Base-by-base conservation (phyloP, 2,797 vertebrate genomes). In the Botia almorhae region DNA sequence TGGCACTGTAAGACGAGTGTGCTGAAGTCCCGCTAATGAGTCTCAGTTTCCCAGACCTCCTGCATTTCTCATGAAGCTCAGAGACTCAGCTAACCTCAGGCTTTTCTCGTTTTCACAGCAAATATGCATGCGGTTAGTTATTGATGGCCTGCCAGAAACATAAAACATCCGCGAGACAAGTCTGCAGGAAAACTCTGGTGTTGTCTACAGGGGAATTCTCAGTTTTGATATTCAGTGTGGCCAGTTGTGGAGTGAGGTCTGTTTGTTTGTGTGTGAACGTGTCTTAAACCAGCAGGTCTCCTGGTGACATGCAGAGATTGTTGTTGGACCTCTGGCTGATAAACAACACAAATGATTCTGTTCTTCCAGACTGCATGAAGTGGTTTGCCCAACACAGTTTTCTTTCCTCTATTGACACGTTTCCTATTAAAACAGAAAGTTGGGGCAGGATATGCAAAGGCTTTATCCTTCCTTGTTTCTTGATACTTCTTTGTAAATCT, bases 11-110 rank as follows among this genome's bases (percentile, higher is more conserved):
- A 61, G 48, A 72, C 0, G 61, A 16, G 17, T 29, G 55, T 43
- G 63, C 19, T 78, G 21, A 69, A 7, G 7, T 69, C 43, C 17
- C 26, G 17, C 43, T 69, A 78, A 78, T 61, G 67, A 78, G 56
- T 50, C 76, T 61, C 55, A 17, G 36, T 19, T 16, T 77, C 75
- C 65, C 64, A 21, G 2, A 48, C 4, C 75, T 77, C 53, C 64
- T 33, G 33, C 33, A 48, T 48, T 48, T 48, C 46, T 48, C 46
- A 48, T 48, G 46, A 48, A 48, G 46, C 46, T 48, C 10, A 48
- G 46, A 48, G 46, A 48, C 7, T 1, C 33, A 33, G 46, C 46
- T 48, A 11, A 48, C 46, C 46, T 13, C 46, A 48, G 46, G 46
- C 46, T 48, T 33, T 48, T 13, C 46, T 10, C 8, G 13, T 8